These are phyloP conservation scores for Meloidogyne exigua DNA, from an alignment of 1,140 invertebrate genomes.

Conservation along the genomic window DNA sequence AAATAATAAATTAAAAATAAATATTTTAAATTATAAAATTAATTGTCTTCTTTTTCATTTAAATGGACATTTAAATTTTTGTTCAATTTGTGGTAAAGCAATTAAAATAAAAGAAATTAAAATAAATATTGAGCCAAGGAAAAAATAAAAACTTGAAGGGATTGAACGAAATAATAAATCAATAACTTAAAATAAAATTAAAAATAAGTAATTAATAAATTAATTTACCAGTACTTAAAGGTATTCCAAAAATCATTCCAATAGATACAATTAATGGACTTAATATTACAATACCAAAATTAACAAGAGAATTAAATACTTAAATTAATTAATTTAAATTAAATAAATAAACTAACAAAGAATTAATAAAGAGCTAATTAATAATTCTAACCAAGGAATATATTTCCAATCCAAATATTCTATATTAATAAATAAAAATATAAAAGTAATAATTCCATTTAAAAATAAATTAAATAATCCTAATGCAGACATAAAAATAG, in stretches of 20 bases:
- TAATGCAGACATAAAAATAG: constrained; percentile 58
- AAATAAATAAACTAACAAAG: constrained; percentile 37
- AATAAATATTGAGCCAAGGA: constrained; percentile 52
- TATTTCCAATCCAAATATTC: constrained; percentile 53
- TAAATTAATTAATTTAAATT: neutral
- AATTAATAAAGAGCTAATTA: constrained; percentile 44
- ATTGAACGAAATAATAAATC: constrained; percentile 15
- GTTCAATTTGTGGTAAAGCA: constrained; percentile 39
- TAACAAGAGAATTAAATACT: constrained; percentile 63
- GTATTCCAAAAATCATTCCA: constrained; percentile 59
- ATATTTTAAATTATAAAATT: neutral
- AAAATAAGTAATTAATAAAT: neutral
- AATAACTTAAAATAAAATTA: neutral
- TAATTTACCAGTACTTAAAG: constrained; percentile 51
- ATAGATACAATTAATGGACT: constrained; percentile 56
- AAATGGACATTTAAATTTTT: neutral
- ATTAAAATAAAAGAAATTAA: constrained; percentile 54
- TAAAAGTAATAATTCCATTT: constrained; percentile 48
- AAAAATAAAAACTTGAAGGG: constrained; percentile 39
- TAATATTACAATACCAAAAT: constrained; percentile 60
- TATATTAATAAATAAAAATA: constrained; percentile 42
- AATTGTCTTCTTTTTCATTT: neutral
- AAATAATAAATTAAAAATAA: no score
- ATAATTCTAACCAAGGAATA: constrained; percentile 55
- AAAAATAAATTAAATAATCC: constrained; percentile 53